These are phyloP conservation scores for Cyprinodon tularosa DNA, from an alignment of 2,113 vertebrate genomes.

Conservation along the genomic window DNA sequence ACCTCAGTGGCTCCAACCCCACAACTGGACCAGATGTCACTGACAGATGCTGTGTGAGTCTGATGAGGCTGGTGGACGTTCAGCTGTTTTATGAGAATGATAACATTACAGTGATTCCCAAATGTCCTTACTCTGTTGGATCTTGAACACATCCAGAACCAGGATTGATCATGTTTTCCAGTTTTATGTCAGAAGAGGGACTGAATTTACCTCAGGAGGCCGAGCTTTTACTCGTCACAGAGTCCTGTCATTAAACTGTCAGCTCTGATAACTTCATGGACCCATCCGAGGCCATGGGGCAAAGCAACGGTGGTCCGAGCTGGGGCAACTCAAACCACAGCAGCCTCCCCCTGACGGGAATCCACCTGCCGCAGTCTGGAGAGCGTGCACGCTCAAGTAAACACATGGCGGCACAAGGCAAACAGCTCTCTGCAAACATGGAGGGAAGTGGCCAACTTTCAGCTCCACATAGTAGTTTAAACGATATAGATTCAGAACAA, in stretches of 20 bases:
- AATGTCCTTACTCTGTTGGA: too few species aligned
- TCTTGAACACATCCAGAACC: neutral
- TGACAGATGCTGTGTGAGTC: neutral
- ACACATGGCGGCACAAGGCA: slow-evolving; percentile 26
- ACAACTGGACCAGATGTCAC: neutral
- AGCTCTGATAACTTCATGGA: slow-evolving; percentile 58
- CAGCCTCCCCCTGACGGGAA: slow-evolving; percentile 48
- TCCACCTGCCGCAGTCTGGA: slow-evolving; percentile 43
- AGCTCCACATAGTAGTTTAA: neutral
- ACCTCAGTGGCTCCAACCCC: neutral
- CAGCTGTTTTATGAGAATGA: neutral
- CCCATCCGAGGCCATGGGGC: slow-evolving; percentile 24
- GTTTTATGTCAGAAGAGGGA: neutral
- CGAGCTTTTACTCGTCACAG: neutral
- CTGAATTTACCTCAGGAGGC: slow-evolving; percentile 5
- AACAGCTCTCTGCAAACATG: slow-evolving; percentile 33
- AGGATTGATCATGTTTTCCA: neutral
- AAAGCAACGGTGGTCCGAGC: slow-evolving; percentile 55
- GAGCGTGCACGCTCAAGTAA: slow-evolving; percentile 19
- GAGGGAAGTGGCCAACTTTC: neutral
- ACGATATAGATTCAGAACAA: too few species aligned
- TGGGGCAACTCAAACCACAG: slow-evolving; percentile 51
- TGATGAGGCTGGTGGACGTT: neutral
- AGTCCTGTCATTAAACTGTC: slow-evolving; percentile 61
- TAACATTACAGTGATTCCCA: neutral